These are phyloP conservation scores for Eucera pruinosa DNA, from an alignment of 2,888 invertebrate species.

Conservation along the genomic window DNA sequence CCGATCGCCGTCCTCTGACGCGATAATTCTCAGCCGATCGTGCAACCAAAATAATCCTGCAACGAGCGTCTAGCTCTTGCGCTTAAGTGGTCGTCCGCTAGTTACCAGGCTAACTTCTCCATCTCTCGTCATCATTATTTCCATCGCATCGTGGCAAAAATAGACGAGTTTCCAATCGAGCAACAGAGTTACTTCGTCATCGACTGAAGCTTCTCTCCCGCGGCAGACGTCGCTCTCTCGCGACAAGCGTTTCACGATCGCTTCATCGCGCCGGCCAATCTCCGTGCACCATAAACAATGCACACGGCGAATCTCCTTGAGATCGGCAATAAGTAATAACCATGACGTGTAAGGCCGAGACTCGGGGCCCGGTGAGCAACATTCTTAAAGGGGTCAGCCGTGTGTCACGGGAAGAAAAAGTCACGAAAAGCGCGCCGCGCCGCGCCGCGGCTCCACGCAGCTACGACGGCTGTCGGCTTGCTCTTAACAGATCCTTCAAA, in stretches of 20 bases:
- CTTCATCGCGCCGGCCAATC: constrained; percentile 61
- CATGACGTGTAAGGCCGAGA: constrained; percentile 69
- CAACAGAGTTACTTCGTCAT: constrained; percentile 64
- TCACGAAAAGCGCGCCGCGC: constrained; percentile 34
- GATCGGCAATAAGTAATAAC: constrained; percentile 74
- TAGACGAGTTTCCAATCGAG: constrained; percentile 60
- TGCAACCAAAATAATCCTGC: constrained; percentile 49
- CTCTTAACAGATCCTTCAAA: constrained; percentile 9
- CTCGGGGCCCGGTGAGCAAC: constrained; percentile 61
- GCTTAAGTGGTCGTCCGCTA: constrained; percentile 36
- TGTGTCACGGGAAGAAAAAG: constrained; percentile 71
- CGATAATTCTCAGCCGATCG: constrained; percentile 43
- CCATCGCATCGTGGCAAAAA: constrained; percentile 48
- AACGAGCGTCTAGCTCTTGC: constrained; percentile 1
- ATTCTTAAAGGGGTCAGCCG: constrained; percentile 71
- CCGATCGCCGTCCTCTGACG: constrained; percentile 31
- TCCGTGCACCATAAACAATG: constrained; percentile 68
- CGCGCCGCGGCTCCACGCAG: constrained; percentile 33
- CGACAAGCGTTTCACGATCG: constrained; percentile 69
- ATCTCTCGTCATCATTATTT: constrained; percentile 53
- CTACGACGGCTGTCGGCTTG: constrained; percentile 4
- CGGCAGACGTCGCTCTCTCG: constrained; percentile 43
- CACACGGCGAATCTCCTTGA: constrained; percentile 69
- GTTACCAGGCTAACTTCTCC: constrained; percentile 27
- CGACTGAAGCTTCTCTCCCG: neutral